phyloP scores from a whole-genome alignment of 2,113 vertebrate genomes.

The Uropsilus gracilis region DNA sequence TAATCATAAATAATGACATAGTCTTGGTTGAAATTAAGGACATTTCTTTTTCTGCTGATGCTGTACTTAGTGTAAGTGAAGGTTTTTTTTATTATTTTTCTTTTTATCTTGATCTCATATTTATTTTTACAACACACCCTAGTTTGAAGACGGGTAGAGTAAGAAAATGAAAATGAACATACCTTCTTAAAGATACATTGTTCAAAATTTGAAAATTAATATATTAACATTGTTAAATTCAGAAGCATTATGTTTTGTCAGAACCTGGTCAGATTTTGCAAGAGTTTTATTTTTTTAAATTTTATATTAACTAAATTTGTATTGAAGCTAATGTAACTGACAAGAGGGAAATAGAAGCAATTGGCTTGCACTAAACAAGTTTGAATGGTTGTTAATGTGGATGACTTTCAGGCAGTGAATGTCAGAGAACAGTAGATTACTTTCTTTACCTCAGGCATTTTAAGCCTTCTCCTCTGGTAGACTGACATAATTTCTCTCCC shows the following conservation, averaged over 20 bases:
- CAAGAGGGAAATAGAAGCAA: slow-evolving; percentile 84
- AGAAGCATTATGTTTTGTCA: slow-evolving; percentile 61
- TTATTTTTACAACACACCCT: slow-evolving; percentile 42
- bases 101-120: slow-evolving; percentile 42
- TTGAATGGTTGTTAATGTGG: slow-evolving; percentile 87
- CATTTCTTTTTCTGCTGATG: slow-evolving; percentile 54
- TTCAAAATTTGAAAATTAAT: slow-evolving; percentile 78
- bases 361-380: slow-evolving; percentile 87
- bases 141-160: not conserved
- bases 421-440: slow-evolving; percentile 88
- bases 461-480: slow-evolving; percentile 85
- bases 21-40: slow-evolving; percentile 79
- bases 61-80: slow-evolving; percentile 45
- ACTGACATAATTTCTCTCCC: slow-evolving; percentile 76
- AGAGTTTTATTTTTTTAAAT: slow-evolving; percentile 80
- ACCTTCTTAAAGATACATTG: not conserved
- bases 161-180: not conserved
- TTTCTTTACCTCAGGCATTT: slow-evolving; percentile 87
- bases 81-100: slow-evolving; percentile 61
- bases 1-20: slow-evolving; percentile 74
- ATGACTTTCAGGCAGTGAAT: slow-evolving; percentile 87
- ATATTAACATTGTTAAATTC: slow-evolving; percentile 74
- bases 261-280: slow-evolving; percentile 67
- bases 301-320: slow-evolving; percentile 83
- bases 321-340: slow-evolving; percentile 84